Percentiles rank a stretch among this genome's conserved stretches.
phyloP scores from a whole-genome alignment of 2,797 vertebrate species.

The Hapalemur alaotrensis region DNA sequence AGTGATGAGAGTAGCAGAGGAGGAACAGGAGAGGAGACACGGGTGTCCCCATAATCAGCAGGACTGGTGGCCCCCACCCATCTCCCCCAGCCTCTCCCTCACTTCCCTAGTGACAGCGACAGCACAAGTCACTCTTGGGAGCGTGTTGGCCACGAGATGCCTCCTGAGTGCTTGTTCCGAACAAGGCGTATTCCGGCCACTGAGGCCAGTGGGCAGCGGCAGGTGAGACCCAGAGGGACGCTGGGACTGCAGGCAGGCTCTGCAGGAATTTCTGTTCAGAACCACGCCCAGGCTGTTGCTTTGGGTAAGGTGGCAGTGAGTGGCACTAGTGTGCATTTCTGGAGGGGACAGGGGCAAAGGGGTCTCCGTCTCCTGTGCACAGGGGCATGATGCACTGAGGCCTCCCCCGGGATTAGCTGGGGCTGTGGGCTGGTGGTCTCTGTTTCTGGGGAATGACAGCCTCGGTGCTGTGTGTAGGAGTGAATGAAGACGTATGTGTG shows the following conservation, averaged over 20 bases:
- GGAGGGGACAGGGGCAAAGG: neutral
- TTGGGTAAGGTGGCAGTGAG: neutral
- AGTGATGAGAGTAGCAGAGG: neutral
- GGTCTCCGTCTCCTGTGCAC: neutral
- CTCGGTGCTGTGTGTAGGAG: neutral
- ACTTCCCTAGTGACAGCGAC: neutral
- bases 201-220: neutral
- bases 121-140: neutral
- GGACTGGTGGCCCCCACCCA: rapidly evolving
- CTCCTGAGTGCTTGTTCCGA: neutral
- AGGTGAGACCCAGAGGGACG: neutral
- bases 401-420: neutral
- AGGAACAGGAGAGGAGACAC: rapidly evolving
- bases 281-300: neutral
- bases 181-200: neutral
- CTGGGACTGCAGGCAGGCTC: neutral
- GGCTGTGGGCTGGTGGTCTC: neutral
- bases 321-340: neutral
- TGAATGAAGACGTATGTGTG: neutral
- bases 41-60: rapidly evolving
- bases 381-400: neutral
- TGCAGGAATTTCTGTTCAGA: neutral
- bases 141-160: rapidly evolving
- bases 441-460: neutral
- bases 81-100: neutral